Percentiles rank a stretch among this genome's conserved stretches.
Conservation (phyloP, 1,140 invertebrate species). For the Drosophila setifemur region DNA sequence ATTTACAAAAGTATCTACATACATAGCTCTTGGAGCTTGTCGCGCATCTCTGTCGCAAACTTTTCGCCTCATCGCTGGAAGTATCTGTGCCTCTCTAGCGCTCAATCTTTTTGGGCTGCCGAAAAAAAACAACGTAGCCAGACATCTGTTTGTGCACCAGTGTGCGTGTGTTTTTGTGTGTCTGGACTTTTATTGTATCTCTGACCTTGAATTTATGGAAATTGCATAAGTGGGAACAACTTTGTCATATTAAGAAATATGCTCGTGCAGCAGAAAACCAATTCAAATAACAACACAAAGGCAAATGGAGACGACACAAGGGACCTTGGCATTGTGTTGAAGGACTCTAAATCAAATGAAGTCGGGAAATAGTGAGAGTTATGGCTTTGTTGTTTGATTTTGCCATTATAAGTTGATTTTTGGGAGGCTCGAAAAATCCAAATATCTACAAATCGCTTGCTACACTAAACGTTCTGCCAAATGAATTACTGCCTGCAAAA, state of each 20-base stretch:
- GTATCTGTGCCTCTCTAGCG: conserved; percentile 7
- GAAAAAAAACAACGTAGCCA: conserved; percentile 52
- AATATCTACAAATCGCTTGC: conserved; percentile 2
- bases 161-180: conserved; percentile 30
- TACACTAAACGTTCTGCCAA: conserved; percentile 7
- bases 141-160: conserved; percentile 19
- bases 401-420: background rate
- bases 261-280: background rate
- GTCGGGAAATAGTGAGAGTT: conserved; percentile 8
- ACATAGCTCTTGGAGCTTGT: background rate
- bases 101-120: conserved; percentile 37
- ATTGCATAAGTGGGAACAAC: conserved; percentile 75
- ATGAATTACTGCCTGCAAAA: conserved; percentile 48
- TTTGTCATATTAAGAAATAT: conserved; percentile 69
- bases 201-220: conserved; percentile 78
- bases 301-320: conserved; percentile 2
- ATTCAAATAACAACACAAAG: conserved; percentile 8
- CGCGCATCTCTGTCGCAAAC: conserved; percentile 10
- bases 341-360: conserved; percentile 28
- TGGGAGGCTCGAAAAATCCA: background rate
- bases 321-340: conserved; percentile 54
- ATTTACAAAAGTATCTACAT: background rate
- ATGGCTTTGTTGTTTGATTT: background rate
- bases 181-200: conserved; percentile 71
- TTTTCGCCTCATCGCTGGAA: background rate